phyloP scores from a whole-genome alignment of 2,888 invertebrate species.

The Argyresthia goedartella region DNA sequence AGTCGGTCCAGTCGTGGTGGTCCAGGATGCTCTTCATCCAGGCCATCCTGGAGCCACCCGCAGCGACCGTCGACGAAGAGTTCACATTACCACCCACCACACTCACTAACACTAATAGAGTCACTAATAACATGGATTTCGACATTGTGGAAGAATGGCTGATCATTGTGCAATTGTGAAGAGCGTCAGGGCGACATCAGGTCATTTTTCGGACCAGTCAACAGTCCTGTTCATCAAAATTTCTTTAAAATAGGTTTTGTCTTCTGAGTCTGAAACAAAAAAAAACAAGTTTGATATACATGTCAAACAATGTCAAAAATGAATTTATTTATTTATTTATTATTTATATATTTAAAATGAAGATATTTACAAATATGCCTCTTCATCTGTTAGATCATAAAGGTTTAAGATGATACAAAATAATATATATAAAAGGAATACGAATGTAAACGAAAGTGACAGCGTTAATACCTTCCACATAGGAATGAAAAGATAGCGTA shows the following conservation, averaged over 20 bases:
- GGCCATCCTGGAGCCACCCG: conserved; percentile 61
- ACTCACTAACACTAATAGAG: conserved; percentile 51
- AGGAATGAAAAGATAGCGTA: too few species aligned
- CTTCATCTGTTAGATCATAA: too few species aligned
- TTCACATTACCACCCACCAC: conserved; percentile 49
- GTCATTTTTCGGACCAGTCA: background rate
- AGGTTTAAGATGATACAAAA: too few species aligned
- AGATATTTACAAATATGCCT: too few species aligned
- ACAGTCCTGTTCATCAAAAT: background rate
- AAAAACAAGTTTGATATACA: background rate
- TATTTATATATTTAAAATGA: too few species aligned
- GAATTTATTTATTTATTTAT: too few species aligned
- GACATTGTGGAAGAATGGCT: background rate
- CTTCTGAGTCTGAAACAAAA: conserved; percentile 3
- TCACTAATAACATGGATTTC: conserved; percentile 33
- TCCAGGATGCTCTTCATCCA: conserved; percentile 77
- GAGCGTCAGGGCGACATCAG: background rate
- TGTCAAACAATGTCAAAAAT: too few species aligned
- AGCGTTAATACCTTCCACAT: too few species aligned
- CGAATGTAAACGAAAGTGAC: too few species aligned
- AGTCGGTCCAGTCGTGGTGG: conserved; percentile 70
- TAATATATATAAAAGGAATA: too few species aligned
- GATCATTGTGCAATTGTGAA: too few species aligned
- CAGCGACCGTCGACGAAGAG: conserved; percentile 20
- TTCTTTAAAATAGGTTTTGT: background rate